These are phyloP conservation scores for Carlito syrichta DNA, from an alignment of 2,113 vertebrate species.

Conservation along the genomic window DNA sequence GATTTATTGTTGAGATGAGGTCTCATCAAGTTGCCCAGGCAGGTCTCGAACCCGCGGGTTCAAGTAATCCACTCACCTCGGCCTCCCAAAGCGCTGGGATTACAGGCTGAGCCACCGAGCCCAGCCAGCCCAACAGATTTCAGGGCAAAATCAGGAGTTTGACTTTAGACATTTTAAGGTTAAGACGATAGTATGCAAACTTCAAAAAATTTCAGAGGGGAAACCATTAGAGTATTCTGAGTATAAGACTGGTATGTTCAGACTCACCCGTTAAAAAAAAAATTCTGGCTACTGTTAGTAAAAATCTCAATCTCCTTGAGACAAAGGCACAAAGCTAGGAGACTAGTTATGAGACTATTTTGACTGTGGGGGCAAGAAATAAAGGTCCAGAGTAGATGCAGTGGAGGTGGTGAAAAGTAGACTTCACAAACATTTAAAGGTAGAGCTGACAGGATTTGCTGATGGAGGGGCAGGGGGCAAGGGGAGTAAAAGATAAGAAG, in stretches of 20 bases:
- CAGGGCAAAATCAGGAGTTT: neutral
- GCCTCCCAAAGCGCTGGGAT: too few species aligned
- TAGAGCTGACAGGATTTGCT: neutral
- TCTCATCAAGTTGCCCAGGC: too few species aligned
- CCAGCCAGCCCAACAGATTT: neutral
- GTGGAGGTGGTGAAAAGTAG: neutral
- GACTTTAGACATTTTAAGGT: neutral
- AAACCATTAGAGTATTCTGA: neutral
- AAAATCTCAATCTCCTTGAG: too few species aligned
- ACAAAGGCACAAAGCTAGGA: neutral
- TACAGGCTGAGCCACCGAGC: too few species aligned
- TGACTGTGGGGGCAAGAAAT: neutral
- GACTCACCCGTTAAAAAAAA: neutral
- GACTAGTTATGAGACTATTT: neutral
- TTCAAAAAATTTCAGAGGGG: neutral
- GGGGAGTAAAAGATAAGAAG: neutral
- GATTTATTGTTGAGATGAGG: too few species aligned
- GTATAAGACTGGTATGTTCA: neutral
- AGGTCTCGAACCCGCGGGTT: too few species aligned
- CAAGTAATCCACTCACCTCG: too few species aligned
- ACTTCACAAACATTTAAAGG: neutral
- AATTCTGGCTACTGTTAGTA: neutral
- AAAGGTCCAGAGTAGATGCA: neutral
- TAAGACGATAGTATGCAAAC: neutral
- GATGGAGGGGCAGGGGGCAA: neutral